Evolutionary conservation across 2,113 vertebrate species (phyloP).

Genomic region (Macaca fascicularis): T2T-MFA8v1.1 NC_088387.1:102584501-102585000

Average conservation of each 20-base stretch:
- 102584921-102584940: not conserved
- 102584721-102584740: not conserved
- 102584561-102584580: not conserved
- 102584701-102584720: not conserved
- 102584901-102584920: not conserved
- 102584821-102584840: not conserved
- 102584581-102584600: not conserved
- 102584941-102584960: not conserved
- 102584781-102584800: not conserved
- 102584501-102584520: not conserved
- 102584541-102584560: not conserved
- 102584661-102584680: not conserved
- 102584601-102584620: not conserved
- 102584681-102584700: rapidly evolving
- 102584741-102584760: not conserved
- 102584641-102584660: not conserved
- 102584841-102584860: rapidly evolving
- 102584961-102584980: not conserved
- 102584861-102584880: not conserved
- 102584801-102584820: too few relatives aligned
- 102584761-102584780: not conserved
- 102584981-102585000: not conserved
- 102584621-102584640: not conserved
- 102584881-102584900: not conserved
- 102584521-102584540: not conserved